These are phyloP conservation scores for Diorhabda sublineata DNA, from an alignment of 1,140 invertebrate genomes.

Conservation along the genomic window DNA sequence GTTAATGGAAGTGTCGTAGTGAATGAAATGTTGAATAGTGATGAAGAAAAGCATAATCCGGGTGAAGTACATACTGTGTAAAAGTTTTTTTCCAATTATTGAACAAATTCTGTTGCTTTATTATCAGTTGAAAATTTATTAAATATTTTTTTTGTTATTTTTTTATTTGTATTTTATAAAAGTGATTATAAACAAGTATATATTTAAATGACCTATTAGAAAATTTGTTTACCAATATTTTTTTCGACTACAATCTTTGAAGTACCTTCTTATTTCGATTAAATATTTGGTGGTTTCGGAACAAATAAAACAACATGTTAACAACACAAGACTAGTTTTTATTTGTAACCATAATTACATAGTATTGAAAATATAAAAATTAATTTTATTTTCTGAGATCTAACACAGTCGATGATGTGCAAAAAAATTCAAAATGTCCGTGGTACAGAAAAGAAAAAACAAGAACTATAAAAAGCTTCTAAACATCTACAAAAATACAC, in stretches of 20 bases:
- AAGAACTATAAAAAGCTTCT: conserved; percentile 19
- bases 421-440: conserved; percentile 20
- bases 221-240: too few species aligned
- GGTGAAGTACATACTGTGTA: conserved; percentile 38
- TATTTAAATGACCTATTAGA: too few species aligned
- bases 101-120: background rate
- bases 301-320: conserved; percentile 4
- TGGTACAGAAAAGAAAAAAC: conserved; percentile 10
- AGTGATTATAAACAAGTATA: too few species aligned
- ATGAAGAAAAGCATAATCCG: conserved; percentile 26
- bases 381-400: conserved; percentile 26
- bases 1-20: conserved; percentile 21
- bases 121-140: background rate
- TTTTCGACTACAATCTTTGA: too few species aligned
- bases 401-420: conserved; percentile 26
- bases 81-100: background rate
- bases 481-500: conserved; percentile 34
- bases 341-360: conserved; percentile 30
- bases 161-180: background rate
- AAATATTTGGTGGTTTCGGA: too few species aligned
- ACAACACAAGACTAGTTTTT: conserved; percentile 33
- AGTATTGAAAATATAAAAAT: conserved; percentile 30
- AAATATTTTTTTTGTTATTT: conserved; percentile 1
- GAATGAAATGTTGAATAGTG: conserved; percentile 19
- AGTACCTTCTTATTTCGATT: too few species aligned